Percentiles rank a stretch among this genome's conserved stretches.
phyloP scores from a whole-genome alignment of 37 sponge, comb jelly and placozoan genomes.

The Mnemiopsis leidyi region DNA sequence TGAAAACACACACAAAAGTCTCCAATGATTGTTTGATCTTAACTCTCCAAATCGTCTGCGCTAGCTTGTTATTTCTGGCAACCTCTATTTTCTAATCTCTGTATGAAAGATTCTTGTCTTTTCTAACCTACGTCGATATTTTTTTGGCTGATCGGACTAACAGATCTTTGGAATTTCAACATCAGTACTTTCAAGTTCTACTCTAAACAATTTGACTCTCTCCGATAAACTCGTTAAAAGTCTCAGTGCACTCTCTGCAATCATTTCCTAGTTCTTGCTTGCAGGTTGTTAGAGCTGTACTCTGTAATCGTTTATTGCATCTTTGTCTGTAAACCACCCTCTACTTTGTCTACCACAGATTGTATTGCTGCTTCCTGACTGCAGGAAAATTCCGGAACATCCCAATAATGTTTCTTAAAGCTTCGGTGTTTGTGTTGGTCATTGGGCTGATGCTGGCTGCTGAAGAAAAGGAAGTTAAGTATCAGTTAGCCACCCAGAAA shows the following conservation, averaged over 20 bases:
- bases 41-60: neutral
- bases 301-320: neutral
- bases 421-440: too few relatives aligned
- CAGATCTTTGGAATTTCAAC: too few relatives aligned
- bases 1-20: neutral
- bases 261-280: slow-evolving; percentile 9
- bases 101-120: too few relatives aligned
- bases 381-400: too few relatives aligned
- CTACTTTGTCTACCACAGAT: neutral
- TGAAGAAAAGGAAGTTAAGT: slow-evolving; percentile 2
- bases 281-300: neutral
- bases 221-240: slow-evolving; percentile 12
- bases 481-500: neutral
- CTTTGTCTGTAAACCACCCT: neutral
- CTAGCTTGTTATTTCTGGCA: neutral
- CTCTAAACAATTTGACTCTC: too few relatives aligned
- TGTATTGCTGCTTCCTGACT: neutral
- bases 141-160: too few relatives aligned
- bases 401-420: too few relatives aligned
- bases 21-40: neutral
- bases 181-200: too few relatives aligned
- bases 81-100: too few relatives aligned
- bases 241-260: slow-evolving; percentile 12
- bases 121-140: too few relatives aligned
- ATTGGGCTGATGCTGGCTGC: neutral